A percentile compares a stretch with the other conserved stretches of the same genome.
These are phyloP conservation scores for Parnassius apollo DNA, from an alignment of 2,888 invertebrate species.

Conservation along the genomic window DNA sequence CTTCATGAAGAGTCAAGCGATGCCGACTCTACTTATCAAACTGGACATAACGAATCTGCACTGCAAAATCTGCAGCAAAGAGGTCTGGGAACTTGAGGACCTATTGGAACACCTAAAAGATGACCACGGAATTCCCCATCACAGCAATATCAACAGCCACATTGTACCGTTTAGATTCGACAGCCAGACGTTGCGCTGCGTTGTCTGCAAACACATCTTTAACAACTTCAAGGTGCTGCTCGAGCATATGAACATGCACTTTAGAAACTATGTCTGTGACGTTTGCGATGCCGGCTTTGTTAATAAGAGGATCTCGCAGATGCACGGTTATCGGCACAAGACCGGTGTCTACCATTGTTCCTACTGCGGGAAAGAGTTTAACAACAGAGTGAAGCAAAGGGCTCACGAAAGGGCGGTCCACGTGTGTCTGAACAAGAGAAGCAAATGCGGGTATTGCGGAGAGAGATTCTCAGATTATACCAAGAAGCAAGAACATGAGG, in stretches of 20 bases:
- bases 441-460: conserved; percentile 51
- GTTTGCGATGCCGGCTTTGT: conserved; percentile 51
- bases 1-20: conserved; percentile 41
- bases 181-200: conserved; percentile 41
- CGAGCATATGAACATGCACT: conserved; percentile 55
- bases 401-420: conserved; percentile 66
- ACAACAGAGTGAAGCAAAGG: conserved; percentile 60
- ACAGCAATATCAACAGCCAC: conserved; percentile 41
- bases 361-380: conserved; percentile 65
- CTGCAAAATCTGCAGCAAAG: conserved; percentile 29
- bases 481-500: conserved; percentile 61
- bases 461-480: conserved; percentile 61
- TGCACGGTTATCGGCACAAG: conserved; percentile 51
- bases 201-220: conserved; percentile 42
- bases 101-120: conserved; percentile 41
- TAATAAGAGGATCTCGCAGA: conserved; percentile 41
- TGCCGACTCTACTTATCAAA: conserved; percentile 28
- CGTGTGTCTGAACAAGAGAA: conserved; percentile 41
- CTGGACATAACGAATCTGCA: conserved; percentile 34
- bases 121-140: conserved; percentile 39
- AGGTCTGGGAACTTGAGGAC: conserved; percentile 34
- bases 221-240: conserved; percentile 48
- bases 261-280: conserved; percentile 49
- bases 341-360: conserved; percentile 54
- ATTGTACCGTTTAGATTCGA: conserved; percentile 52